These are phyloP conservation scores for Syngnathoides biaculeatus DNA, from an alignment of 2,113 vertebrate species.

Conservation along the genomic window DNA sequence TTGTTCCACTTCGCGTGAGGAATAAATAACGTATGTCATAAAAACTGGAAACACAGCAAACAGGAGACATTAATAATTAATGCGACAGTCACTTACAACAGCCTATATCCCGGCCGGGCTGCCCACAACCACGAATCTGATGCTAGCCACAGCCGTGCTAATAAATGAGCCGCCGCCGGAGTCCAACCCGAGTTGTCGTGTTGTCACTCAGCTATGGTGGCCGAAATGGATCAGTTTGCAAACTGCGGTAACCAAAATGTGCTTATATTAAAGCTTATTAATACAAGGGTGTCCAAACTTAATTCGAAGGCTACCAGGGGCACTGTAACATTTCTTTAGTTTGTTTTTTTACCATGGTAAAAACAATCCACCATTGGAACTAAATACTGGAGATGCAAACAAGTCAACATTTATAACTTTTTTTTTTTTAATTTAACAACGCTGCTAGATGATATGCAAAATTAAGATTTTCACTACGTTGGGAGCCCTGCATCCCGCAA, in stretches of 20 bases:
- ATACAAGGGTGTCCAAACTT: neutral
- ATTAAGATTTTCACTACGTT: too few relatives aligned
- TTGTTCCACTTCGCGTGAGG: neutral
- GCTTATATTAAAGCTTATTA: neutral
- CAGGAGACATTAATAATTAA: neutral
- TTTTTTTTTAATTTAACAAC: too few relatives aligned
- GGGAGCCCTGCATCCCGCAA: too few relatives aligned
- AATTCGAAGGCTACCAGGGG: too few relatives aligned
- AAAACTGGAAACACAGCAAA: neutral
- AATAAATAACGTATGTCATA: too few relatives aligned
- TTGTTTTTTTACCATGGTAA: too few relatives aligned
- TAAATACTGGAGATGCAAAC: too few relatives aligned
- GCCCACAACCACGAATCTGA: constrained; percentile 22
- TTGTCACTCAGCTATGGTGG: constrained; percentile 66
- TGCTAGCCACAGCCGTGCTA: constrained; percentile 32
- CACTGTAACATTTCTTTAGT: too few relatives aligned
- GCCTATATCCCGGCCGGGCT: constrained; percentile 12
- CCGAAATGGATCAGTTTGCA: constrained; percentile 12
- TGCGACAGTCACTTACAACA: neutral
- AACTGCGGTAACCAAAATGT: neutral
- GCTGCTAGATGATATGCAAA: too few relatives aligned
- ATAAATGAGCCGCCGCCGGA: constrained; percentile 34
- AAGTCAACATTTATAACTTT: too few relatives aligned
- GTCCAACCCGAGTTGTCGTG: constrained; percentile 53
- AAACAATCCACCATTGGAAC: too few relatives aligned